Evolutionary conservation across 2,113 vertebrate species (phyloP).

Genomic region (Campylorhamphus procurvoides): DNA sequence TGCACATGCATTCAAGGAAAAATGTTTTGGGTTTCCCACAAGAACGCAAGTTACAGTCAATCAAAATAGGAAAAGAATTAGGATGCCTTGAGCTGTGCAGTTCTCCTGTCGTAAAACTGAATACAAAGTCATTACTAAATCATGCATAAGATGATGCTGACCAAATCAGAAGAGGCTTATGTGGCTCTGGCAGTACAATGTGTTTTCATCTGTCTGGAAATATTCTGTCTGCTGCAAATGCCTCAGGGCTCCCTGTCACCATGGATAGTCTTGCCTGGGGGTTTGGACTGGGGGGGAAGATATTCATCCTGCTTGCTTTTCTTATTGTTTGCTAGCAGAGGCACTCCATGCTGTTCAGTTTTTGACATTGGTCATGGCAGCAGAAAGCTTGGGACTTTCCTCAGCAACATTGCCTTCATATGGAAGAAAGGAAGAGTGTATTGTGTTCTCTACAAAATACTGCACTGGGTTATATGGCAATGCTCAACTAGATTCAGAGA

Average conservation of each 20-base stretch:
- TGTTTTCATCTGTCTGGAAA: conserved; percentile 55
- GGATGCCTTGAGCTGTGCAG: background rate
- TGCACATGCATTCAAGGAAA: background rate
- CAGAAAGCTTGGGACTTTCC: background rate
- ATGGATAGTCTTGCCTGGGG: background rate
- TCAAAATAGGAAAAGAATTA: background rate
- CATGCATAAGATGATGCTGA: conserved; percentile 53
- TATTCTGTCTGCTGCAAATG: conserved; percentile 18
- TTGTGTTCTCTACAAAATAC: background rate
- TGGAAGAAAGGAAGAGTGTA: background rate
- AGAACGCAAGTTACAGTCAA: background rate
- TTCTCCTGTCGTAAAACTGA: background rate
- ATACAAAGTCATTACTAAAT: conserved; percentile 47
- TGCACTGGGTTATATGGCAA: background rate
- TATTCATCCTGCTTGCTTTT: background rate
- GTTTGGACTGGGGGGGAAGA: background rate
- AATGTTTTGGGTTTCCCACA: background rate
- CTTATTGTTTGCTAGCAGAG: background rate
- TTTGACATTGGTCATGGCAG: background rate
- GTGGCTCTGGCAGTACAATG: conserved; percentile 36
- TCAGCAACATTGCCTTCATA: background rate
- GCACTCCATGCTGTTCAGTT: background rate
- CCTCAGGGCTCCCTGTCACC: background rate
- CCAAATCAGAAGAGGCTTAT: conserved; percentile 19
- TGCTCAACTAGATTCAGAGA: background rate